Evolutionary conservation across 2,797 vertebrate species (phyloP).

Genomic region (Schizopygopsis malacanthus): DNA sequence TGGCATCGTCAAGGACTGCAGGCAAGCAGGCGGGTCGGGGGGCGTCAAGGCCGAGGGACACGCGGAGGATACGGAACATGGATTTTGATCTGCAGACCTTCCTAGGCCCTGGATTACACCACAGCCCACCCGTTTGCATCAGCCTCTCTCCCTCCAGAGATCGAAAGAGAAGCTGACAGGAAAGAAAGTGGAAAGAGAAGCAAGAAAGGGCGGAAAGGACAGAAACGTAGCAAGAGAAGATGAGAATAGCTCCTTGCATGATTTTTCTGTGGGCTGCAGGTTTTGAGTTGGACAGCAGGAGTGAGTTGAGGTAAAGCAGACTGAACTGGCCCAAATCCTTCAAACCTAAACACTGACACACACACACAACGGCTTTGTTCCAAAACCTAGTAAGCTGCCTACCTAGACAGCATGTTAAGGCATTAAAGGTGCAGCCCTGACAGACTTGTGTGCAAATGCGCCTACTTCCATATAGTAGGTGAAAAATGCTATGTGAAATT

Average conservation of each 20-base stretch:
- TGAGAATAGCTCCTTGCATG: conserved; percentile 30
- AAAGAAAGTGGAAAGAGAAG: conserved; percentile 29
- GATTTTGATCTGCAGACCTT: conserved; percentile 45
- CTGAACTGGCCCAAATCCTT: conserved; percentile 28
- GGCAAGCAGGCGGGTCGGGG: conserved; percentile 26
- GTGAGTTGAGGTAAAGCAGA: conserved; percentile 13
- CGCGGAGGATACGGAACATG: conserved; percentile 10
- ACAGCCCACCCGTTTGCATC: conserved; percentile 50
- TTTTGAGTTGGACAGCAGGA: conserved; percentile 19
- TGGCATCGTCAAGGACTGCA: conserved; percentile 42
- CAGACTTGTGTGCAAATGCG: background rate
- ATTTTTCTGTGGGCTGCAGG: conserved; percentile 5
- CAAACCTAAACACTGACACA: conserved; percentile 26
- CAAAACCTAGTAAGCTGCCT: conserved; percentile 13
- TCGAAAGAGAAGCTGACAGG: conserved; percentile 30
- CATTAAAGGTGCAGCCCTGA: background rate
- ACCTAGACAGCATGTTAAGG: conserved; percentile 1
- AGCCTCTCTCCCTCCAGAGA: conserved; percentile 40
- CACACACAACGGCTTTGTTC: conserved; percentile 1
- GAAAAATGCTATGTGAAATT: background rate
- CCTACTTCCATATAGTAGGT: background rate
- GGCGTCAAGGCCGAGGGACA: conserved; percentile 41
- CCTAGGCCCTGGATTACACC: conserved; percentile 50
- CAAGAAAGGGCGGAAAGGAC: conserved; percentile 26
- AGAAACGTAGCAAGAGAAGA: conserved; percentile 12